phyloP scores from a whole-genome alignment of 1,140 invertebrate species.

The Nephila pilipes region DNA sequence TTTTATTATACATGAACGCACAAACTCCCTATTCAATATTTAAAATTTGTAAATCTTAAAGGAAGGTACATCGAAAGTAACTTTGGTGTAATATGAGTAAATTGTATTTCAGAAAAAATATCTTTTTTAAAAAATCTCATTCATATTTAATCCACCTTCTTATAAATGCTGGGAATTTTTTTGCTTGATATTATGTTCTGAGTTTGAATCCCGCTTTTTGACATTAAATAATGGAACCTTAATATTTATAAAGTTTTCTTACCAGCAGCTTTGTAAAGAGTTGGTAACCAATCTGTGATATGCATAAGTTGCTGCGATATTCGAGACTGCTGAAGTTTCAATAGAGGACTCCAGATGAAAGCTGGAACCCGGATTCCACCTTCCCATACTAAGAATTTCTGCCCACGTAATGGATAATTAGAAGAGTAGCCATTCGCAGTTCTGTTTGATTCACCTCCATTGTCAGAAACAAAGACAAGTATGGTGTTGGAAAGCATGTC shows the following conservation, averaged over 20 bases:
- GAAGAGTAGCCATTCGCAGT: slow-evolving; percentile 52
- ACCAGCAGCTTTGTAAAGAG: slow-evolving; percentile 80
- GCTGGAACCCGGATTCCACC: slow-evolving; percentile 81
- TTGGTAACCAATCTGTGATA: slow-evolving; percentile 82
- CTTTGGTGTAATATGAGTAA: too few species aligned
- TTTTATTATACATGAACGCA: too few species aligned
- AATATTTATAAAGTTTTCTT: background rate
- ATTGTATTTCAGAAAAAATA: too few species aligned
- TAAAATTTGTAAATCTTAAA: too few species aligned
- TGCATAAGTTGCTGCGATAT: slow-evolving; percentile 78
- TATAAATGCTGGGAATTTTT: too few species aligned
- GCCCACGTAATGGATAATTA: slow-evolving; percentile 81
- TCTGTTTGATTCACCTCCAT: slow-evolving; percentile 79
- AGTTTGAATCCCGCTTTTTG: too few species aligned
- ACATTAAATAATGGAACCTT: too few species aligned
- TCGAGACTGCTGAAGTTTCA: slow-evolving; percentile 53
- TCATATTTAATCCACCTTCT: too few species aligned
- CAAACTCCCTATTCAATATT: too few species aligned
- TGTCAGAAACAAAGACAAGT: slow-evolving; percentile 81
- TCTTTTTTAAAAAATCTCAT: too few species aligned
- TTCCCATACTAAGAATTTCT: slow-evolving; percentile 81
- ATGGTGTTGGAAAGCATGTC: slow-evolving; percentile 87
- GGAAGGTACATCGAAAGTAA: too few species aligned
- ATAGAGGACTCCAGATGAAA: slow-evolving; percentile 80
- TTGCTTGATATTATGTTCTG: too few species aligned